Evolutionary conservation across 2,113 vertebrate genomes (phyloP).

Genomic region (Scatophagus argus): DNA sequence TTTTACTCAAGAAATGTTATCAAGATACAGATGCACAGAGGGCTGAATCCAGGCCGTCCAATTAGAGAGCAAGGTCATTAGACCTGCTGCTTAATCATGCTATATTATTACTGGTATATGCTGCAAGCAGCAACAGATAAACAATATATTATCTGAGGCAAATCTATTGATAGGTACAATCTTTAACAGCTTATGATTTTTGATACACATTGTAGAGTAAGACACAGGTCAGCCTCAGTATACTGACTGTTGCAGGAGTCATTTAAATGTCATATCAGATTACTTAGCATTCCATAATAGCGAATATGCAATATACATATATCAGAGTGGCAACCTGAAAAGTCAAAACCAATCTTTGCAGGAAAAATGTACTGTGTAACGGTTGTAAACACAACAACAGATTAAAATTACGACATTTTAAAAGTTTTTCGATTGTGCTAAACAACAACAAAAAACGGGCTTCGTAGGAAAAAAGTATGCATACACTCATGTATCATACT

Average conservation of each 20-base stretch:
- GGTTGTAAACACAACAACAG: neutral
- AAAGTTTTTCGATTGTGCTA: neutral
- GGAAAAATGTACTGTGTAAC: neutral
- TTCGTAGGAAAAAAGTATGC: neutral
- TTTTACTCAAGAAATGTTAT: too few relatives aligned
- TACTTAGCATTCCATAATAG: neutral
- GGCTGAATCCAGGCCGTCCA: neutral
- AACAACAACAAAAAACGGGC: neutral
- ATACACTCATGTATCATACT: neutral
- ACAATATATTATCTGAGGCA: neutral
- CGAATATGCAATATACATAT: neutral
- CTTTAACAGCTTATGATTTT: neutral
- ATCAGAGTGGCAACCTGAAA: neutral
- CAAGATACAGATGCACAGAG: neutral
- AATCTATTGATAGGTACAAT: neutral
- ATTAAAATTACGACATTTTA: neutral
- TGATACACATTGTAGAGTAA: neutral
- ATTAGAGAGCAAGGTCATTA: neutral
- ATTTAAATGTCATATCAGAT: slow-evolving; percentile 13
- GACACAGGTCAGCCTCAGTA: neutral
- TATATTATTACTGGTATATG: neutral
- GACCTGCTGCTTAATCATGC: neutral
- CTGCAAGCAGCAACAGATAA: neutral
- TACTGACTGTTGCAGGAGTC: neutral
- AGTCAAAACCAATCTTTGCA: neutral